Conservation (phyloP, 2,888 invertebrate genomes). For the Leptarthrus brevirostris region DNA sequence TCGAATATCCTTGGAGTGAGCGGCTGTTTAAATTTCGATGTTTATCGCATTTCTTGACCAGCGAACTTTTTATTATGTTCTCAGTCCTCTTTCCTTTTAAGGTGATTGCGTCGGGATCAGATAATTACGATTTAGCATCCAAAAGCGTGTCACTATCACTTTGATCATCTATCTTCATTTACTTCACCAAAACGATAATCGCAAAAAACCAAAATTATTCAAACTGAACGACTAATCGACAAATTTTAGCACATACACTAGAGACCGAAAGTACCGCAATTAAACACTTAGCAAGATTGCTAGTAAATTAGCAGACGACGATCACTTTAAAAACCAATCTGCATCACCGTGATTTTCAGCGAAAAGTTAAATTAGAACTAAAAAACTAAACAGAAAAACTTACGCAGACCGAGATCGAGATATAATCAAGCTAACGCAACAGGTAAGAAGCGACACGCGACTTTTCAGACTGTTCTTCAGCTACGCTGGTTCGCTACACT, state of each 20-base stretch:
- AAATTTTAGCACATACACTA: background rate
- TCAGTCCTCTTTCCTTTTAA: conserved; percentile 20
- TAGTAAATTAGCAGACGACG: background rate
- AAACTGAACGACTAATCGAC: background rate
- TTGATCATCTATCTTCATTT: conserved; percentile 25
- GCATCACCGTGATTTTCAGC: background rate
- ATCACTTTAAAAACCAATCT: background rate
- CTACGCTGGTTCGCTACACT: conserved; percentile 37
- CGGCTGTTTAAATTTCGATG: conserved; percentile 30
- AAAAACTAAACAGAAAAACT: background rate
- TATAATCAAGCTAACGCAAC: background rate
- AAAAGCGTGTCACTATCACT: conserved; percentile 39
- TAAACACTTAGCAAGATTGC: too few relatives aligned
- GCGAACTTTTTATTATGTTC: conserved; percentile 11
- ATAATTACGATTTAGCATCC: conserved; percentile 23
- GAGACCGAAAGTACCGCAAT: background rate
- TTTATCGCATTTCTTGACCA: conserved; percentile 21
- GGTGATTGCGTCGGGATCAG: background rate
- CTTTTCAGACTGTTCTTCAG: conserved; percentile 41
- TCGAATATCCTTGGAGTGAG: conserved; percentile 17
- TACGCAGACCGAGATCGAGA: conserved; percentile 29
- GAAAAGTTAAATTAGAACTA: background rate
- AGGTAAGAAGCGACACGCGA: conserved; percentile 27
- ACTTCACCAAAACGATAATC: conserved; percentile 29
- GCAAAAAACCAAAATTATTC: conserved; percentile 17